Conservation (phyloP, 2,888 invertebrate species). For the Limnephilus marmoratus region DNA sequence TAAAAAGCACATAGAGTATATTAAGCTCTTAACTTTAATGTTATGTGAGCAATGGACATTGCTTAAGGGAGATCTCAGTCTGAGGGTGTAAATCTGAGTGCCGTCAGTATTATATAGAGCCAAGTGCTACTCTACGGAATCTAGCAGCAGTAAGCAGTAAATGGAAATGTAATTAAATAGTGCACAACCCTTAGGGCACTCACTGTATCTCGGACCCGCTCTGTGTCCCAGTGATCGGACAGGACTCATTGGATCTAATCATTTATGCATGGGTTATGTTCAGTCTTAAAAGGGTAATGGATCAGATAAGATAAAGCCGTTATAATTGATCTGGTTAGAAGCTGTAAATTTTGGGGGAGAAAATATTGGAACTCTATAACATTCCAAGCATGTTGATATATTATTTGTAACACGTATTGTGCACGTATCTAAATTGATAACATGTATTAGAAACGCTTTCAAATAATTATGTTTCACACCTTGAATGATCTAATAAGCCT, state of each 20-base stretch:
- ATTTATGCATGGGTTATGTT: neutral
- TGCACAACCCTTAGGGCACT: neutral
- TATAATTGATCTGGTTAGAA: neutral
- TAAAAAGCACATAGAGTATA: neutral
- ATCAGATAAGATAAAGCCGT: neutral
- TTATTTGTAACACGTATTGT: no score
- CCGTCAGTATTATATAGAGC: neutral
- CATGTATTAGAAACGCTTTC: no score
- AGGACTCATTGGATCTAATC: neutral
- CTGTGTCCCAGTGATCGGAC: neutral
- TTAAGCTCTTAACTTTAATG: neutral
- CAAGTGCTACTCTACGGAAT: neutral
- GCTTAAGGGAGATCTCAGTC: neutral
- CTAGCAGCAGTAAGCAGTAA: neutral
- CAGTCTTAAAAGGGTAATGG: neutral
- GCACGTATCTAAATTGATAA: no score
- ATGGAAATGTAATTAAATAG: neutral
- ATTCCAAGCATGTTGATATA: no score
- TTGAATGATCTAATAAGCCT: no score
- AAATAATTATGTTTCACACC: no score
- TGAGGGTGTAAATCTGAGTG: neutral
- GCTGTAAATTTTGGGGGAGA: neutral
- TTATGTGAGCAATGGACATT: neutral
- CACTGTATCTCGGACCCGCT: neutral
- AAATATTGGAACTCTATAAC: neutral